phyloP scores from a whole-genome alignment of 2,113 vertebrate genomes.

The Tonatia bakeri region DNA sequence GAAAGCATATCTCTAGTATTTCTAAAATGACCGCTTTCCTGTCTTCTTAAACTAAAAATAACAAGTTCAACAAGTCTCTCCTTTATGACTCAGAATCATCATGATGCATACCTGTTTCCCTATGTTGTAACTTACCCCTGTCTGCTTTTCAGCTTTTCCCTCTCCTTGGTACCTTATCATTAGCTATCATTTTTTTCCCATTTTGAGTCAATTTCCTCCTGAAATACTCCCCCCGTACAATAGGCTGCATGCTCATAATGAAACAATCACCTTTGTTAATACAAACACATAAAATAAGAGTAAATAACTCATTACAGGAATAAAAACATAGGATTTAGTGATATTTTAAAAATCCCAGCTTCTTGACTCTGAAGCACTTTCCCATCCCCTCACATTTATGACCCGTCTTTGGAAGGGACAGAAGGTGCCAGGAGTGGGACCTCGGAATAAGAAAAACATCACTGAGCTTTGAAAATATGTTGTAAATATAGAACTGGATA shows the following conservation, averaged over 20 bases:
- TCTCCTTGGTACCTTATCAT: not conserved
- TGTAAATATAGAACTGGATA: not conserved
- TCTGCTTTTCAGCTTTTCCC: not conserved
- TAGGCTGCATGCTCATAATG: not conserved
- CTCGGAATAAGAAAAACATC: not conserved
- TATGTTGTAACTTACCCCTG: not conserved
- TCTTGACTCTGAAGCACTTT: not conserved
- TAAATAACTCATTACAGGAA: not conserved
- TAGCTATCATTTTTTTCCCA: not conserved
- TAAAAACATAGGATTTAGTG: not conserved
- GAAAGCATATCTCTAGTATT: not conserved
- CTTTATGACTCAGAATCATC: not conserved
- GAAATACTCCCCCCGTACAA: not conserved
- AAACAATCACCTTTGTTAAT: not conserved
- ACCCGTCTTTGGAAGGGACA: not conserved
- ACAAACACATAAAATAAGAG: not conserved
- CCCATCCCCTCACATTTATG: not conserved
- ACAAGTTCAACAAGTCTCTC: not conserved
- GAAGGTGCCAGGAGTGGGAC: not conserved
- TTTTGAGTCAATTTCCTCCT: not conserved
- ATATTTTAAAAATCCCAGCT: not conserved
- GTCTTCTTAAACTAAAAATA: not conserved
- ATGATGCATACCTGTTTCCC: not conserved
- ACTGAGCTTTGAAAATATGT: not conserved
- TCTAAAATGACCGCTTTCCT: not conserved